phyloP scores from a whole-genome alignment of 1,140 invertebrate species.

The Globodera rostochiensis region DNA sequence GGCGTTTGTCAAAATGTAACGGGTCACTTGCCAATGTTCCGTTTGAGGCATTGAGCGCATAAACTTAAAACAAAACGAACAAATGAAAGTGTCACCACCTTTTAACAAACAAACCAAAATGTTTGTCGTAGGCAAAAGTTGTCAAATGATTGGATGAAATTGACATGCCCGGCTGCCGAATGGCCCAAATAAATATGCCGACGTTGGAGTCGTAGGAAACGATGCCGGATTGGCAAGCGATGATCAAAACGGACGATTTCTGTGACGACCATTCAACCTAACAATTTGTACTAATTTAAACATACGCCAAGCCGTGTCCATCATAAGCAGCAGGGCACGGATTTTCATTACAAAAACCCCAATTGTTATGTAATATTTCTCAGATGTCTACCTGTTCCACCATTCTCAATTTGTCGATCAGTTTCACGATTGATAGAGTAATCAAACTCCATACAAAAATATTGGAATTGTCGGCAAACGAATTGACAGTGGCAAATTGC shows the following conservation, averaged over 20 bases:
- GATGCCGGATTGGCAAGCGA: conserved; percentile 12
- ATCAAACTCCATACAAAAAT: background rate
- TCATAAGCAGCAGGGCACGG: background rate
- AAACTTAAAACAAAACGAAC: background rate
- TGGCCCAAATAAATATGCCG: conserved; percentile 23
- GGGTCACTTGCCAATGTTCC: background rate
- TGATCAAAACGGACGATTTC: conserved; percentile 20
- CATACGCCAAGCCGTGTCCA: conserved; percentile 14
- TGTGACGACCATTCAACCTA: conserved; percentile 21
- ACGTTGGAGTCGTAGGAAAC: conserved; percentile 18
- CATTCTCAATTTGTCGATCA: conserved; percentile 31
- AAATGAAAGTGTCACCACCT: background rate
- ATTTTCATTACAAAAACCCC: conserved; percentile 8
- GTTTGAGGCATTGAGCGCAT: background rate
- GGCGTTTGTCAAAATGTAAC: background rate
- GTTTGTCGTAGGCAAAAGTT: conserved; percentile 20
- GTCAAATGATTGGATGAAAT: conserved; percentile 31
- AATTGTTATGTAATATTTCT: background rate
- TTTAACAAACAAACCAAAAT: conserved; percentile 22
- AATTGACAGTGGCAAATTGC: conserved; percentile 22
- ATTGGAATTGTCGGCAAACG: background rate
- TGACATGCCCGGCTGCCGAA: conserved; percentile 25
- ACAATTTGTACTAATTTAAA: conserved; percentile 11
- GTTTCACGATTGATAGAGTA: background rate
- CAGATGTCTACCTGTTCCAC: too few species aligned